Conservation (phyloP, 2,113 vertebrate genomes). For the Genyomyrus donnyi region DNA sequence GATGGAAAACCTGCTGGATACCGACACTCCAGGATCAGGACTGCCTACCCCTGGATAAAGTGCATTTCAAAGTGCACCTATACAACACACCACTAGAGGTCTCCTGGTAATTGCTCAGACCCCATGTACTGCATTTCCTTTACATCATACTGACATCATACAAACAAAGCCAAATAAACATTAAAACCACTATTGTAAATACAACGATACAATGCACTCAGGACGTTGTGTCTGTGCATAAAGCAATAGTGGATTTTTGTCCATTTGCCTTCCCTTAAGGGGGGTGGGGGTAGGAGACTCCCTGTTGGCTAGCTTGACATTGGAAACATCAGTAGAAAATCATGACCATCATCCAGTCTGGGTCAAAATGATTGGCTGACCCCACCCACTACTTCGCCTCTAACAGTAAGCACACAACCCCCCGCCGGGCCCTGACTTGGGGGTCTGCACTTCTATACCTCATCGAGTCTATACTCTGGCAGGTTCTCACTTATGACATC, state of each 20-base stretch:
- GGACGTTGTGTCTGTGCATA: not conserved
- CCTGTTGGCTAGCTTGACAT: not conserved
- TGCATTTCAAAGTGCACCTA: not conserved
- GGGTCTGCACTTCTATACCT: not conserved
- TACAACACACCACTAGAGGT: not conserved
- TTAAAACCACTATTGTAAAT: not conserved
- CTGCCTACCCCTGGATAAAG: not conserved
- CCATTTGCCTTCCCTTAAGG: not conserved
- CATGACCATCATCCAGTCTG: not conserved
- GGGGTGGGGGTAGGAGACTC: not conserved
- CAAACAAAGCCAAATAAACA: not conserved
- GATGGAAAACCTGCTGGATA: not conserved
- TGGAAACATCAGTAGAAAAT: not conserved
- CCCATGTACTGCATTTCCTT: not conserved
- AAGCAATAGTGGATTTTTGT: not conserved
- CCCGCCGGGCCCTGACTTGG: not conserved
- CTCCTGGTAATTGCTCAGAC: not conserved
- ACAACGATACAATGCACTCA: not conserved
- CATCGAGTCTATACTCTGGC: not conserved
- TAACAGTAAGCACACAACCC: not conserved
- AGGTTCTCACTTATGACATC: not conserved
- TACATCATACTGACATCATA: conserved; percentile 1
- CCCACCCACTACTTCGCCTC: not conserved
- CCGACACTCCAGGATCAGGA: not conserved
- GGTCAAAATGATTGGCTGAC: not conserved